Percentiles rank a stretch among this genome's conserved stretches.
These are phyloP conservation scores for Macrosoma leucophasiata DNA, from an alignment of 2,888 invertebrate genomes.

Conservation along the genomic window DNA sequence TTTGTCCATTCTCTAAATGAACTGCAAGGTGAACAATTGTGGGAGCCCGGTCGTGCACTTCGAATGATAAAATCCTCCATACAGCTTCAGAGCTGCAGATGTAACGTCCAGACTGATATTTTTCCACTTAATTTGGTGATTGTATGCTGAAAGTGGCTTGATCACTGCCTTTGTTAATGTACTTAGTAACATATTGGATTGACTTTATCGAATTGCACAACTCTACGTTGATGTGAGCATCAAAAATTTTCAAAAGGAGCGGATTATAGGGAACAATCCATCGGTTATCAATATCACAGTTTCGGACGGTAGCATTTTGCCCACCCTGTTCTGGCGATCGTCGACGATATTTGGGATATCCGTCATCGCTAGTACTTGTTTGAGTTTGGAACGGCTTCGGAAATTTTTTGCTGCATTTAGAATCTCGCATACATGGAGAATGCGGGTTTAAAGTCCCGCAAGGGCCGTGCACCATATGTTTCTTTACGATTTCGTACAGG, in stretches of 20 bases:
- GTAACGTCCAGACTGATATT: constrained; percentile 22
- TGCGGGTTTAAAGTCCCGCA: constrained; percentile 19
- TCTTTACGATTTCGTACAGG: constrained; percentile 2
- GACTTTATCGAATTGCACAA: constrained; percentile 19
- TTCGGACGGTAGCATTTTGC: too few relatives aligned
- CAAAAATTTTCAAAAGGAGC: constrained; percentile 31
- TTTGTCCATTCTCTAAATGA: constrained; percentile 5
- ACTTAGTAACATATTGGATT: constrained; percentile 25
- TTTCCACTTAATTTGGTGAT: constrained; percentile 23
- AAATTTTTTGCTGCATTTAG: constrained; percentile 32
- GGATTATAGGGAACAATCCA: constrained; percentile 44
- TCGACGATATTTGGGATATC: constrained; percentile 11
- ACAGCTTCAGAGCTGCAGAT: constrained; percentile 22
- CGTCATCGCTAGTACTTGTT: constrained; percentile 3
- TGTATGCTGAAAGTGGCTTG: constrained; percentile 22
- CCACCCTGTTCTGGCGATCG: constrained; percentile 16
- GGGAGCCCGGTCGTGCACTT: constrained; percentile 18
- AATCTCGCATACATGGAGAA: constrained; percentile 21
- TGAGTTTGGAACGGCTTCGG: constrained; percentile 23
- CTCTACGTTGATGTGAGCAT: constrained; percentile 47
- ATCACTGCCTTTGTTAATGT: constrained; percentile 26
- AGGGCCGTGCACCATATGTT: constrained; percentile 22
- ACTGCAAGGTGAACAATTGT: constrained; percentile 14
- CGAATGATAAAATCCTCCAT: constrained; percentile 22
- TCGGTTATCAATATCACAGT: constrained; percentile 30